phyloP scores from a whole-genome alignment of 2,113 vertebrate species.

The Tapirus terrestris region DNA sequence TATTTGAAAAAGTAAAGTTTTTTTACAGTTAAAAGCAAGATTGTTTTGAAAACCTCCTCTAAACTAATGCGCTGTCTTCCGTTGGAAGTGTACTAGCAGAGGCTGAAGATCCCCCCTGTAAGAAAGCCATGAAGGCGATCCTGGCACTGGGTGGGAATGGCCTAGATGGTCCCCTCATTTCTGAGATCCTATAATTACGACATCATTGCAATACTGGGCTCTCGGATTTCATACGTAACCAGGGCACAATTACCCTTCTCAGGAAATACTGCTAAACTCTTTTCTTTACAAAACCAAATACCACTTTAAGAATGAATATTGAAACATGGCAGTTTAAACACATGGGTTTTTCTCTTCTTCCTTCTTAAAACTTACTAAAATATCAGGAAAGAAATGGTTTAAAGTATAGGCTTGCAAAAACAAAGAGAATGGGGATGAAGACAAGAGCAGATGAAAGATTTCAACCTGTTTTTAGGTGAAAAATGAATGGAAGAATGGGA shows the following conservation, averaged over 20 bases:
- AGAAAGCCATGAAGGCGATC: background rate
- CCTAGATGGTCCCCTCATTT: accelerated
- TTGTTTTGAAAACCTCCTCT: background rate
- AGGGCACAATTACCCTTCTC: background rate
- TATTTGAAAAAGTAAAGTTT: background rate
- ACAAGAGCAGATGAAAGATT: background rate
- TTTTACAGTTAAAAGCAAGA: background rate
- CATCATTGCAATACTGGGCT: background rate
- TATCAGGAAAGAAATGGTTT: background rate
- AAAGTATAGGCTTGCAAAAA: background rate
- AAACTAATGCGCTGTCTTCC: background rate
- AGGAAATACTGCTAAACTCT: background rate
- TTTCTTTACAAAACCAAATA: background rate
- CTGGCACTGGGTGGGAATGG: no score
- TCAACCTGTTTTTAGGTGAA: background rate
- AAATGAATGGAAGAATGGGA: background rate
- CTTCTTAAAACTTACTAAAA: background rate
- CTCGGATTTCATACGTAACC: background rate
- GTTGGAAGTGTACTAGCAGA: background rate
- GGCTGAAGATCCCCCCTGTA: no score
- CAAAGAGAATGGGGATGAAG: background rate
- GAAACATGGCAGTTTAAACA: background rate
- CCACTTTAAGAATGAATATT: background rate
- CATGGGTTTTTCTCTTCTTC: background rate
- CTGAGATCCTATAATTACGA: background rate